Evolutionary conservation across 2,888 invertebrate species (phyloP).

Genomic region (Tetramorium bicarinatum): DNA sequence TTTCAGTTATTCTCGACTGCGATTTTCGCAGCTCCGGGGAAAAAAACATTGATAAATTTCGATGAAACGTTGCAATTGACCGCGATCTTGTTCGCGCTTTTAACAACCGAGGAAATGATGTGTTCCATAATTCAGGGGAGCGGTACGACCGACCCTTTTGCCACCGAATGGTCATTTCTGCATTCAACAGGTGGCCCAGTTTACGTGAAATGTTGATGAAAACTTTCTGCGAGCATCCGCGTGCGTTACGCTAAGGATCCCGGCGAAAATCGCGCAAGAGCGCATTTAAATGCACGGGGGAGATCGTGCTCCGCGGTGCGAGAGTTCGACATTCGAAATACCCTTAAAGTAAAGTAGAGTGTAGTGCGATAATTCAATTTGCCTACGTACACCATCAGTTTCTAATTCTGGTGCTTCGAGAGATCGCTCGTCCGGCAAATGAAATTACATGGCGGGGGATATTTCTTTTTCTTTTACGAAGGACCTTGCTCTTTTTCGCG

Average conservation of each 20-base stretch:
- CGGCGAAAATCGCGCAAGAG: conserved; percentile 39
- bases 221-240: conserved; percentile 70
- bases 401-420: neutral
- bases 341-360: neutral
- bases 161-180: conserved; percentile 76
- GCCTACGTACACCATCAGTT: neutral
- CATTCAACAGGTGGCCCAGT: conserved; percentile 81
- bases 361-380: neutral
- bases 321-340: neutral
- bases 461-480: conserved; percentile 8
- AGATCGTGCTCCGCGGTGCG: neutral
- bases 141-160: conserved; percentile 74
- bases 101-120: conserved; percentile 72
- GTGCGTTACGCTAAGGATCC: conserved; percentile 57
- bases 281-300: conserved; percentile 13
- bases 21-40: neutral
- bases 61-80: conserved; percentile 50
- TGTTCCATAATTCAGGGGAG: conserved; percentile 78
- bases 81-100: conserved; percentile 63
- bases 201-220: conserved; percentile 80
- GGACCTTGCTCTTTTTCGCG: neutral
- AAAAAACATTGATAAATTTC: conserved; percentile 47
- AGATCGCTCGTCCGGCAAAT: neutral
- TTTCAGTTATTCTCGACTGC: neutral
- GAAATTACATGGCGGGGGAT: neutral